Conservation (phyloP, 2,113 vertebrate species). For the Aleadryas rufinucha region DNA sequence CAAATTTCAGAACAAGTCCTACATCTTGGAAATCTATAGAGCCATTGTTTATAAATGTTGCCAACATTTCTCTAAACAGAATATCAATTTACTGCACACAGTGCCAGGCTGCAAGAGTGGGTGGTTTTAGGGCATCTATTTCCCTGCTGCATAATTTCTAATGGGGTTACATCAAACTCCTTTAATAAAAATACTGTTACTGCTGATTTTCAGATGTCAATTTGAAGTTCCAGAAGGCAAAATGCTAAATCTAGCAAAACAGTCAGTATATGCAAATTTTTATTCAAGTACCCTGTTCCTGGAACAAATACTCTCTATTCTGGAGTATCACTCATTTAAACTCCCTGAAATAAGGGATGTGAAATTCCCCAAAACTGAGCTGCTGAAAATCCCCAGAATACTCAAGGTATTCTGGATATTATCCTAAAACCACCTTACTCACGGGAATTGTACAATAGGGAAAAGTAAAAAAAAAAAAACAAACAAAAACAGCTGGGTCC, state of each 20-base stretch:
- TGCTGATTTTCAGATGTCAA: neutral
- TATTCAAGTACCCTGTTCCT: neutral
- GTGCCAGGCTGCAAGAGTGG: neutral
- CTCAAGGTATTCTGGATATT: neutral
- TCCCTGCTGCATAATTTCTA: neutral
- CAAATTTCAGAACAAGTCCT: neutral
- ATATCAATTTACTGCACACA: neutral
- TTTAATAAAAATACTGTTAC: fast-evolving
- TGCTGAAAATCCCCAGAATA: neutral
- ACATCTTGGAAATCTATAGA: neutral
- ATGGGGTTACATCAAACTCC: neutral
- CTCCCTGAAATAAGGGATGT: neutral
- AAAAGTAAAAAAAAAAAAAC: neutral
- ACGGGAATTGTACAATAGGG: fast-evolving
- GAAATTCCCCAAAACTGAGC: neutral
- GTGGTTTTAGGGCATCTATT: neutral
- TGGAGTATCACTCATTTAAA: neutral
- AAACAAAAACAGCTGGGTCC: neutral
- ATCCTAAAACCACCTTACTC: neutral
- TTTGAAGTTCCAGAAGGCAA: neutral
- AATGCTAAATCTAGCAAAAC: neutral
- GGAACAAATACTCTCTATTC: neutral
- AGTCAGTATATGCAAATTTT: neutral
- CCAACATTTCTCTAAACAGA: neutral
- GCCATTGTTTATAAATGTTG: neutral